These are phyloP conservation scores for Tethya wilhelma DNA, from an alignment of 37 sponge, comb jelly and placozoan species.

Conservation along the genomic window DNA sequence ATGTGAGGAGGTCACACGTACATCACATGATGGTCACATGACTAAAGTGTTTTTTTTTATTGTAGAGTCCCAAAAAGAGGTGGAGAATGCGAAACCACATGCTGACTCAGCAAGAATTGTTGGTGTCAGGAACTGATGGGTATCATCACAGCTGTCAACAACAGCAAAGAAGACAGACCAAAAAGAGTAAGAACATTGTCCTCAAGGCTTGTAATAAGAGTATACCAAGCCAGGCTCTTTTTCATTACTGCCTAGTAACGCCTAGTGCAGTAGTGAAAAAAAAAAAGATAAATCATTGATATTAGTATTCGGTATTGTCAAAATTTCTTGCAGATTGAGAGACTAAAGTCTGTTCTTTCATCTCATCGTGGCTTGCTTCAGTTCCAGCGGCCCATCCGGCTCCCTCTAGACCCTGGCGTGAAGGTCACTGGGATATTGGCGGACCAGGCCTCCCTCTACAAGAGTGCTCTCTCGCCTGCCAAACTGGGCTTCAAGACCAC, in stretches of 20 bases:
- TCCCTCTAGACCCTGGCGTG: conserved; percentile 61
- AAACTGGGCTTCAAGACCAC: conserved; percentile 80
- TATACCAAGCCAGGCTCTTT: no score
- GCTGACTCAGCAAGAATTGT: conserved; percentile 64
- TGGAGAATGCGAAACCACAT: conserved; percentile 73
- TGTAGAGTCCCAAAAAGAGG: conserved; percentile 54
- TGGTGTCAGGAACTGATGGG: conserved; percentile 49
- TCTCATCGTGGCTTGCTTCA: not conserved
- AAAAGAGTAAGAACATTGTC: conserved; percentile 74
- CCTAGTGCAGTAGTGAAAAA: no score
- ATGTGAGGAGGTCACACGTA: not conserved
- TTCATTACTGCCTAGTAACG: no score
- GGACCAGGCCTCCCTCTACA: conserved; percentile 80
- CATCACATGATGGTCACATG: not conserved
- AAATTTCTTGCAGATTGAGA: conserved; percentile 46
- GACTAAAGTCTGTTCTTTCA: conserved; percentile 25
- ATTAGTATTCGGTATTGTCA: no score
- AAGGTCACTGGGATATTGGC: conserved; percentile 61
- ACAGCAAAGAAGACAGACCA: conserved; percentile 65
- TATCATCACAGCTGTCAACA: conserved; percentile 38
- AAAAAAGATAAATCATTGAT: no score
- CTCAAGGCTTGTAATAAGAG: no score
- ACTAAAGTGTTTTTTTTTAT: no score
- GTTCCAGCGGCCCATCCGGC: conserved; percentile 49
- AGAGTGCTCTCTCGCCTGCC: conserved; percentile 92